Evolutionary conservation across 1,140 invertebrate genomes (phyloP).

Genomic region (Listronotus bonariensis): DNA sequence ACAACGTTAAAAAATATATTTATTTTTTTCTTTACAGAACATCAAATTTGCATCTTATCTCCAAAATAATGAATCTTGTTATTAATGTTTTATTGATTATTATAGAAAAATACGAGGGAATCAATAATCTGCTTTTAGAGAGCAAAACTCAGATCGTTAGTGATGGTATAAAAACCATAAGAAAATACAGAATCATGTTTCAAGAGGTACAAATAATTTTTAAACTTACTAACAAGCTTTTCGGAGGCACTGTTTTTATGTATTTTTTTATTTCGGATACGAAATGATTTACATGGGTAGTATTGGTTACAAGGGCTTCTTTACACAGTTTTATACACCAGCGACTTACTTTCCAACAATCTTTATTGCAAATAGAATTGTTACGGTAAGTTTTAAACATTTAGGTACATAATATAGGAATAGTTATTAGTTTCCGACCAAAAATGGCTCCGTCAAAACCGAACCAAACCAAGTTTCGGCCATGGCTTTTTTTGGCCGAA

Average conservation of each 20-base stretch:
- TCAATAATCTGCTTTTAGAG: not conserved
- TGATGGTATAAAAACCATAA: not conserved
- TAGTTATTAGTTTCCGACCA: too few species aligned
- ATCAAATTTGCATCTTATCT: not conserved
- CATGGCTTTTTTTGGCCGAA: too few species aligned
- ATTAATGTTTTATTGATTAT: not conserved
- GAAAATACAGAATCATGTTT: not conserved
- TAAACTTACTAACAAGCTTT: not conserved
- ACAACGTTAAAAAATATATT: not conserved
- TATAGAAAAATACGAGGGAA: not conserved
- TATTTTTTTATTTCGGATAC: slow-evolving; percentile 6
- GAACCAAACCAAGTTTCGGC: too few species aligned
- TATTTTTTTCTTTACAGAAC: slow-evolving; percentile 5
- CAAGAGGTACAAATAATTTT: not conserved
- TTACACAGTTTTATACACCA: too few species aligned
- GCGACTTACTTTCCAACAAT: too few species aligned
- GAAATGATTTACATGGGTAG: not conserved
- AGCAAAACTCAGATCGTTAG: not conserved
- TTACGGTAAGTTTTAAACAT: too few species aligned
- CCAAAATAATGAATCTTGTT: not conserved
- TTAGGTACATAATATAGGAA: too few species aligned
- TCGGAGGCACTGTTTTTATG: not conserved
- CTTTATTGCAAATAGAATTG: too few species aligned
- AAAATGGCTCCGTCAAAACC: too few species aligned
- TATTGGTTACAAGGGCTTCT: too few species aligned